phyloP scores from a whole-genome alignment of 2,888 invertebrate genomes.

The Heliconius charithonia region DNA sequence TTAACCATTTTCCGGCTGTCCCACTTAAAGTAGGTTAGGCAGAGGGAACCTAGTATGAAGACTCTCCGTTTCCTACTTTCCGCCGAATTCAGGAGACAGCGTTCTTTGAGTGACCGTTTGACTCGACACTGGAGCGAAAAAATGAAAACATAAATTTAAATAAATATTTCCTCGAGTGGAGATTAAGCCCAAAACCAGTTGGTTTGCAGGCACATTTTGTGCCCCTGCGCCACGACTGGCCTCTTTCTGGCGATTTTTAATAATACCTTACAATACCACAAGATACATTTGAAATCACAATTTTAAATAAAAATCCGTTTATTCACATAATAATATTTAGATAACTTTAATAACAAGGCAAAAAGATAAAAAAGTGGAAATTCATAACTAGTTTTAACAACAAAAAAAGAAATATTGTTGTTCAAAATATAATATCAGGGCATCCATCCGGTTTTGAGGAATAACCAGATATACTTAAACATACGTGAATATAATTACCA shows the following conservation, averaged over 20 bases:
- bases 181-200: too few species aligned
- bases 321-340: background rate
- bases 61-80: too few species aligned
- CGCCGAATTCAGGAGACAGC: too few species aligned
- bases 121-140: too few species aligned
- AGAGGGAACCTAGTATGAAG: too few species aligned
- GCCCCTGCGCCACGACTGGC: too few species aligned
- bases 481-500: conserved; percentile 64
- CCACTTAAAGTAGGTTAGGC: too few species aligned
- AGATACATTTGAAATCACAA: background rate
- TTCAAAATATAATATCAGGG: conserved; percentile 51
- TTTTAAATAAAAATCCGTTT: background rate
- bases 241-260: background rate
- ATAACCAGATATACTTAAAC: conserved; percentile 62
- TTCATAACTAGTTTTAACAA: background rate
- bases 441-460: conserved; percentile 76
- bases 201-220: too few species aligned
- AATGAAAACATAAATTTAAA: too few species aligned
- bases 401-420: conserved; percentile 23
- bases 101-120: too few species aligned
- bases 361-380: background rate
- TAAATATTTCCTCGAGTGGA: too few species aligned
- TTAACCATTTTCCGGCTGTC: background rate
- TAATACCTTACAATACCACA: background rate
- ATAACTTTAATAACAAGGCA: background rate